Evolutionary conservation across 2,888 invertebrate genomes (phyloP), one percentile per base, ranked within the genome.

Genomic region (Erpobdella octoculata): DNA sequence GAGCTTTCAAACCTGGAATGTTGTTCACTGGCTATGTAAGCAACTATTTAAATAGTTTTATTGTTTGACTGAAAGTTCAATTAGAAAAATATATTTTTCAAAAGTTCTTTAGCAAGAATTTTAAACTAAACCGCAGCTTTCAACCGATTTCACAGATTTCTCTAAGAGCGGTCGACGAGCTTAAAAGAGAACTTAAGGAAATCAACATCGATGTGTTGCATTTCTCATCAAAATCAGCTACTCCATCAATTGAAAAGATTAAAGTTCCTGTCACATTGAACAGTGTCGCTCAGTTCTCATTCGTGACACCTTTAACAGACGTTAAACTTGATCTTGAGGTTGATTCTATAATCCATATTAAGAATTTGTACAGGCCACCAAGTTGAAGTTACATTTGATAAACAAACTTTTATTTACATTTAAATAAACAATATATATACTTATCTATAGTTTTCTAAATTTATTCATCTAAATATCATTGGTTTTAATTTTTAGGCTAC

Each of bases 1-100:
- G 53, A 53, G 53, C 53, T 53, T 53, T 53, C 53, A 53, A 53
- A 53, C 53, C 53, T 18, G 53, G 53, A 25, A 5, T 53, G 21
- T 28, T 53, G 53, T 53, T 53, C 53, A 28, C 28, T 28, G 53
- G 53, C 28, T 53, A 53, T 28, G 53, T 53, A 53, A 53, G 53
- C 6, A 15, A 53, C 21, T n/a, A 28, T 53, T 48, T 48, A 3
- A 6, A 48, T 6, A 8, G 28, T 53, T 53, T 53, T 53, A 12
- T 25, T 8, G 8, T 53, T 53, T 9, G 9, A 53, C 21, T 53
- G 21, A 8, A 53, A 53, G 28, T 6, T 53, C 1, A 53, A 28
- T 18, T 53, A 25, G 8, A 6, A 53, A 53, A 53, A 18, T 25
- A 48, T 48, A 18, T 25, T 6, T 53, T n/a, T n/a, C n/a, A n/a